Base-by-base conservation (phyloP, 2,797 vertebrate genomes). In the Alcedo quadribrachys region DNA sequence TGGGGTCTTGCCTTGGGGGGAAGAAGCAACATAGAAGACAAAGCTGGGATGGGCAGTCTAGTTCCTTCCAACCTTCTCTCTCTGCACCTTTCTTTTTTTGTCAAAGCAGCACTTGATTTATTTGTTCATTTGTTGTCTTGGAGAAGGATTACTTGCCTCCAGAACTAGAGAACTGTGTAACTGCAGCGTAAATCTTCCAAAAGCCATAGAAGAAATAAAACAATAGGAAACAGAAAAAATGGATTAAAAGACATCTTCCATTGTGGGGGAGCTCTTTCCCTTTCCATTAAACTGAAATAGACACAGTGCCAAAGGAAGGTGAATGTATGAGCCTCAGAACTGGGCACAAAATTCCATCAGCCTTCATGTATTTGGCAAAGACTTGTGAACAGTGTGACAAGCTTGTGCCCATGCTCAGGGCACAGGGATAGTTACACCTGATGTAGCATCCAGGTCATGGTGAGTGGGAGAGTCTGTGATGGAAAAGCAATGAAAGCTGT, bases 81-180 rank as follows among this genome's bases (percentile, higher is more conserved):
- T 58, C n/a, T 40, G 20, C 7, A 17, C 6, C 1, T 1, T 20
- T 16, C 24, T 16, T 53, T 54, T 17, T 53, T 54, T 37, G 50
- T 28, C 4, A 7, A 71, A 53, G 40, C 24, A 48, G 51, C 35
- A 37, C 42, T 67, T 70, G 73, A 75, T 90, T 90, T 78, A 69
- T 84, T 94, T 82, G 75, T 80, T 91, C 28, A 7, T 8, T 45
- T 71, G 78, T 30, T 95, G 40, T 81, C 67, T 65, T 76, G 67
- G 65, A 81, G 54, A 82, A 84, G 81, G 12, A 73, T 89, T 68
- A 3, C 60, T 87, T 93, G 48, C 40, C 25, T 81, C 9, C 42
- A 81, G 87, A 93, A 95, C 84, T 61, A 66, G 83, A 93, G 75
- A 60, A n/a, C 71, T 80, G 73, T 77, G 22, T 92, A 90, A 94